phyloP scores from a whole-genome alignment of 2,113 vertebrate species.

The Sclerurus mexicanus region DNA sequence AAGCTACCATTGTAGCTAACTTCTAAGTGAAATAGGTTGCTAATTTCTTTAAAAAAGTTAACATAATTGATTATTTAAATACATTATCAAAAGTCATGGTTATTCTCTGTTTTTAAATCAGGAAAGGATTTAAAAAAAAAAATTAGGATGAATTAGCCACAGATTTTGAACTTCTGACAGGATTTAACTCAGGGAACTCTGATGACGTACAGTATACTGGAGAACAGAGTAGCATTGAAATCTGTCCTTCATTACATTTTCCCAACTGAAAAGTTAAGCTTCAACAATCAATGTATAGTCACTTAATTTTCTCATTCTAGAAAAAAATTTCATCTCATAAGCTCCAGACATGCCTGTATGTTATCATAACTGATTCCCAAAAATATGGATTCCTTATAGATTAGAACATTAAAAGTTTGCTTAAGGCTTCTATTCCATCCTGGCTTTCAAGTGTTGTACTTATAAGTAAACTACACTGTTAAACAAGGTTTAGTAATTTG shows the following conservation, averaged over 20 bases:
- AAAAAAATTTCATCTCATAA: background rate
- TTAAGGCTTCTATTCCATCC: background rate
- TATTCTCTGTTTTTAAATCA: background rate
- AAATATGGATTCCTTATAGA: background rate
- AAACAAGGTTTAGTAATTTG: background rate
- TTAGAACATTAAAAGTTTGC: background rate
- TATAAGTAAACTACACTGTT: background rate
- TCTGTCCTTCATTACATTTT: background rate
- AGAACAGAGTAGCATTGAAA: background rate
- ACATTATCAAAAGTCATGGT: background rate
- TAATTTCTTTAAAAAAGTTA: background rate
- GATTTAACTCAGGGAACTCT: background rate
- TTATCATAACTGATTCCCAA: background rate
- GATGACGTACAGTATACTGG: background rate
- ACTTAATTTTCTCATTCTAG: background rate
- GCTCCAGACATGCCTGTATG: background rate
- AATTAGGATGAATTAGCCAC: background rate
- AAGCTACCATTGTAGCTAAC: background rate
- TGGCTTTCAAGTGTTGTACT: background rate
- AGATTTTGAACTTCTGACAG: background rate
- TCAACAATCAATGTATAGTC: background rate
- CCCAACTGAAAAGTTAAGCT: background rate
- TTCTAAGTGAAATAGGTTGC: background rate
- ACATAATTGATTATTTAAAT: background rate
- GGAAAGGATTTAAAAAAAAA: background rate